phyloP scores from a whole-genome alignment of 2,888 invertebrate genomes.

The Apodemia zela region DNA sequence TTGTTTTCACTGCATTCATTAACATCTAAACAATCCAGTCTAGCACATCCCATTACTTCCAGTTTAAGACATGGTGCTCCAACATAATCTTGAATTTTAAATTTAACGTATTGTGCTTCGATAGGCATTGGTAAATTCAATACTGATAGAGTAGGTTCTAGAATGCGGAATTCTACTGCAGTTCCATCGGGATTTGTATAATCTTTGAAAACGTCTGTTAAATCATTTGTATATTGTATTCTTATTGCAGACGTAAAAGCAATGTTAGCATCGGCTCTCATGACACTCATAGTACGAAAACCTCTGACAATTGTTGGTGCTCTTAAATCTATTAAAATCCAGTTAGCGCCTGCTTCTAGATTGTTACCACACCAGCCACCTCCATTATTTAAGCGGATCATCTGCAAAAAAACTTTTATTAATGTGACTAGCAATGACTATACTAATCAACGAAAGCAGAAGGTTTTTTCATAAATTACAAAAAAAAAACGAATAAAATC shows the following conservation, averaged over 20 bases:
- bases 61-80: slow-evolving; percentile 93
- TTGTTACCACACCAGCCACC: slow-evolving; percentile 95
- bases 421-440: neutral
- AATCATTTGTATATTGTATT: slow-evolving; percentile 92
- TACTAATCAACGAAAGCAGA: no score
- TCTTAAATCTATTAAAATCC: slow-evolving; percentile 92
- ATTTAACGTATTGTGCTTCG: slow-evolving; percentile 92
- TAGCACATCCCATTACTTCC: slow-evolving; percentile 95
- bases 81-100: slow-evolving; percentile 92
- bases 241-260: slow-evolving; percentile 95
- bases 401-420: slow-evolving; percentile 65
- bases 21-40: slow-evolving; percentile 92
- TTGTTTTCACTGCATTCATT: slow-evolving; percentile 93
- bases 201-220: slow-evolving; percentile 93
- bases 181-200: slow-evolving; percentile 96
- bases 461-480: no score
- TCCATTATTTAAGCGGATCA: slow-evolving; percentile 90
- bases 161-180: slow-evolving; percentile 93
- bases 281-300: slow-evolving; percentile 94
- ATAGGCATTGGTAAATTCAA: slow-evolving; percentile 94
- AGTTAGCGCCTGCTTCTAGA: slow-evolving; percentile 92
- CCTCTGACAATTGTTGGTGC: slow-evolving; percentile 94
- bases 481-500: no score
- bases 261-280: slow-evolving; percentile 88
- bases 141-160: slow-evolving; percentile 94